Evolutionary conservation across 1,140 invertebrate species (phyloP).

Genomic region (Cydia pomonella): DNA sequence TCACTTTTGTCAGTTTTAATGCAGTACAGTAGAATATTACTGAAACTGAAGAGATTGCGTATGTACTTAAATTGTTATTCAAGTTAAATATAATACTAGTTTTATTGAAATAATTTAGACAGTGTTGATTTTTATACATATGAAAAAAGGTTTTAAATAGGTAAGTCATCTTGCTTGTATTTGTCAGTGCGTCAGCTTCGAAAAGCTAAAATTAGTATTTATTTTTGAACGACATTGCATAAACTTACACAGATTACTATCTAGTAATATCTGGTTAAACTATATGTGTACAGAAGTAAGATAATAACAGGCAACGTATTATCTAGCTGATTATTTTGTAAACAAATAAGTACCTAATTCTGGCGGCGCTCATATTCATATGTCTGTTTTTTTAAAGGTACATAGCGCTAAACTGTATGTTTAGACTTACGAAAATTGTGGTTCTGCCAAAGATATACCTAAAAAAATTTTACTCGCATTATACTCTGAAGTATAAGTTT

Average conservation of each 20-base stretch:
- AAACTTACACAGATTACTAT: constrained; percentile 5
- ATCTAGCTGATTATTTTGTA: neutral
- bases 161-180: neutral
- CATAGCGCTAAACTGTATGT: constrained; percentile 44
- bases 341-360: neutral
- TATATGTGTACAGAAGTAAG: neutral
- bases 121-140: neutral
- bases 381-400: constrained; percentile 38
- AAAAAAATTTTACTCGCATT: constrained; percentile 40
- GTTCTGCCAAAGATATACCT: constrained; percentile 38
- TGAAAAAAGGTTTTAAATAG: neutral
- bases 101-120: neutral
- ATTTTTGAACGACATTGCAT: constrained; percentile 26
- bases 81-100: neutral
- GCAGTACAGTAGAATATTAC: constrained; percentile 7
- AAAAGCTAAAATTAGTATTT: constrained; percentile 31
- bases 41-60: neutral
- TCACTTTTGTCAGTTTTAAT: constrained; percentile 1
- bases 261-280: neutral
- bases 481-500: constrained; percentile 21
- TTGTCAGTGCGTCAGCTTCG: constrained; percentile 1
- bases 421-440: constrained; percentile 37
- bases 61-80: neutral
- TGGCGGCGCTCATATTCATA: neutral
- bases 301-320: neutral